Percentiles rank a stretch among this genome's conserved stretches.
These are phyloP conservation scores for Columba janthina DNA, from an alignment of 2,113 vertebrate species.

Conservation along the genomic window DNA sequence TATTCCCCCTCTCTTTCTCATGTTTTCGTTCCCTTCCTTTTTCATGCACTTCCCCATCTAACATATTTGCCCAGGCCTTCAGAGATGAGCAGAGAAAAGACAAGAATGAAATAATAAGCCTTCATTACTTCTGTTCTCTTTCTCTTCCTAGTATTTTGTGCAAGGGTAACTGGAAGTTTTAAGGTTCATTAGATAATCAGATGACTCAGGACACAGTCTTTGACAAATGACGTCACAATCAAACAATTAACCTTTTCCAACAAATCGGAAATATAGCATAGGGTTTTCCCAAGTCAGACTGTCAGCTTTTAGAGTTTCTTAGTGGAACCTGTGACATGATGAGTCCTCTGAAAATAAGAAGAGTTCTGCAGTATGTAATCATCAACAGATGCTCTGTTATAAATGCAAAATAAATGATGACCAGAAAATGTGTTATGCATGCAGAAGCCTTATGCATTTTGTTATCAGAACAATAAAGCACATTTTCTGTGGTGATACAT, in stretches of 20 bases:
- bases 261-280: not conserved
- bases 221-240: not conserved
- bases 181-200: not conserved
- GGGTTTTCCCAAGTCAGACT: not conserved
- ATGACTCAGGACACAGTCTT: not conserved
- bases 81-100: not conserved
- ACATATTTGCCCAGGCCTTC: not conserved
- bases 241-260: not conserved
- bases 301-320: not conserved
- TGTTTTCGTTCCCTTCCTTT: not conserved
- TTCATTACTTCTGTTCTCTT: not conserved
- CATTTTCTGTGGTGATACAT: not conserved
- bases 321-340: not conserved
- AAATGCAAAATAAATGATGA: not conserved
- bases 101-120: not conserved
- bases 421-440: not conserved
- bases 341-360: not conserved
- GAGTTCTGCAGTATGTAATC: not conserved
- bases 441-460: not conserved
- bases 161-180: not conserved
- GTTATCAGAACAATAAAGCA: not conserved
- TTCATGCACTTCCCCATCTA: not conserved
- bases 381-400: not conserved
- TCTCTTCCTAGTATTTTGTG: not conserved
- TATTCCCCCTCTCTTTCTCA: not conserved